Evolutionary conservation across 2,113 vertebrate species (phyloP), one percentile per base, ranked within the genome.

Genomic region (Callopanchax toddi): DNA sequence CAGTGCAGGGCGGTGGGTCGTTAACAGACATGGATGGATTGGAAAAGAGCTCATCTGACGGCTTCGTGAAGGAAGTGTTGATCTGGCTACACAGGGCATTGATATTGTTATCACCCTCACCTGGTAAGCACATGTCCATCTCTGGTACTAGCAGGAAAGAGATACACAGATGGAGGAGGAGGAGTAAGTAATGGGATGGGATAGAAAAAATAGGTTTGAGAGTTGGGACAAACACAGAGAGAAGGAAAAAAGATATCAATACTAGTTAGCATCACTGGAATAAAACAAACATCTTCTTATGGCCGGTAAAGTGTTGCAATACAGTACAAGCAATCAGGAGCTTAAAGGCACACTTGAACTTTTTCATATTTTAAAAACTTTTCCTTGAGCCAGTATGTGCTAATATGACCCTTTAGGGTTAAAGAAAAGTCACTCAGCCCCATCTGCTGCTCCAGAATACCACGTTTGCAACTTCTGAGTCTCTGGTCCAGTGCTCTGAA

Each of bases 21-120:
- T 90, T 88, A 5, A 83, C 43, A 60, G 82, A 67, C 57, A 80
- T 22, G 0, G 89, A 75, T 0, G 91, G 72, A 17, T 89, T 87
- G 73, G 72, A 71, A 20, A 91, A 90, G 20, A 92, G 86, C 15
- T 94, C 93, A 0, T 93, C 93, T 0, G 93, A 80, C 0, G 93
- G 91, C 43, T 90, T 91, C 54, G 91, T 86, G 39, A 96, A 94
- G 0, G 95, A 94, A 0, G 74, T 79, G 85, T 94, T 95, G 72
- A 95, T 95, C 89, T 96, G 95, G 40, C 92, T 79, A 73, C 95
- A 96, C 37, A 97, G 90, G 6, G 93, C 93, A 0, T 90, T 94
- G 71, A 96, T 94, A 70, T 92, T 66, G 2, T 92, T 44, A 17
- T 95, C 95, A 0, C 74, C 91, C 29, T 96, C 95, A 0, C 80